Evolutionary conservation across 1,140 invertebrate genomes (phyloP).

Genomic region (Eriosoma lanigerum): DNA sequence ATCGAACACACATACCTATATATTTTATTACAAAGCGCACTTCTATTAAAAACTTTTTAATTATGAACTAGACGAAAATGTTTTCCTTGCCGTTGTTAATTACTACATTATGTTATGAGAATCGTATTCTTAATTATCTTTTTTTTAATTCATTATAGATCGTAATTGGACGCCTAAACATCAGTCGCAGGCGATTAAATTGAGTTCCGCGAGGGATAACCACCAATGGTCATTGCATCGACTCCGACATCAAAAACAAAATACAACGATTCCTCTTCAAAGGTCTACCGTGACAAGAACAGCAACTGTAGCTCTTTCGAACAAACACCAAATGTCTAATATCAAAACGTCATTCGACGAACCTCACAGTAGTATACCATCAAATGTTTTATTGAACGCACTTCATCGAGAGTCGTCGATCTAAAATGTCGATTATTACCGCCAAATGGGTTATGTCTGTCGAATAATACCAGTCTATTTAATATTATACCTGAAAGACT

Average conservation of each 20-base stretch:
- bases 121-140: too few relatives aligned
- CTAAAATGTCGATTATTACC: background rate
- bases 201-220: background rate
- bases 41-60: too few relatives aligned
- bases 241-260: background rate
- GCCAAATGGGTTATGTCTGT: too few relatives aligned
- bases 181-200: background rate
- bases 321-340: background rate
- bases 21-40: too few relatives aligned
- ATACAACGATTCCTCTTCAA: background rate
- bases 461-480: too few relatives aligned
- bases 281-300: background rate
- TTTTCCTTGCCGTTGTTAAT: too few relatives aligned
- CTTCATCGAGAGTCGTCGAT: slow-evolving; percentile 26
- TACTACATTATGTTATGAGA: too few relatives aligned
- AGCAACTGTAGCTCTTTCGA: background rate
- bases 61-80: too few relatives aligned
- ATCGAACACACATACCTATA: too few relatives aligned
- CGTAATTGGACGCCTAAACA: background rate
- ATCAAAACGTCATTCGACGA: background rate
- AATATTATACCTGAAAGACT: too few relatives aligned
- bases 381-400: background rate
- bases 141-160: too few relatives aligned
- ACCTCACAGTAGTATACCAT: background rate
- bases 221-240: slow-evolving; percentile 1